These are phyloP conservation scores for Dinocampus coccinellae DNA, from an alignment of 2,888 invertebrate genomes.

Conservation along the genomic window DNA sequence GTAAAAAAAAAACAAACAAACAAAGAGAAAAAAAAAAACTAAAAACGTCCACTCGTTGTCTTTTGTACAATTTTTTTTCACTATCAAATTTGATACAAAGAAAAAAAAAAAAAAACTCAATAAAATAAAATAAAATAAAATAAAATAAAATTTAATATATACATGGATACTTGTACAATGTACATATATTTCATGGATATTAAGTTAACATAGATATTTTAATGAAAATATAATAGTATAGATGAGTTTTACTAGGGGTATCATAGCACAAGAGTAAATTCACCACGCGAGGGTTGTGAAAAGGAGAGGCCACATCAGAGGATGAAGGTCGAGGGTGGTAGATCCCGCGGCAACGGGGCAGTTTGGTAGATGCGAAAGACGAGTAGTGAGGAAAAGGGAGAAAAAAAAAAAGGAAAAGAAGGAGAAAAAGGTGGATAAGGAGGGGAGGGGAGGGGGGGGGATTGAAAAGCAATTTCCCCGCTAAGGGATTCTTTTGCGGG, in stretches of 20 bases:
- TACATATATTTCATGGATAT: neutral
- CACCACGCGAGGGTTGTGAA: neutral
- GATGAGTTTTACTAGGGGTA: neutral
- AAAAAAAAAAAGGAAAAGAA: slow-evolving; percentile 34
- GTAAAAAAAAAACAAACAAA: too few relatives aligned
- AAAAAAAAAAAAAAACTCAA: neutral
- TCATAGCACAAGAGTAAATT: slow-evolving; percentile 19
- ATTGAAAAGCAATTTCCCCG: slow-evolving; percentile 70
- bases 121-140: too few relatives aligned
- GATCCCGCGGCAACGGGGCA: neutral
- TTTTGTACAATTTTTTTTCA: neutral
- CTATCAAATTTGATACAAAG: neutral
- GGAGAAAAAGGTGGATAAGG: slow-evolving; percentile 37
- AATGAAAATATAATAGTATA: neutral
- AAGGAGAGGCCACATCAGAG: neutral
- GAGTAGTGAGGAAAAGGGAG: slow-evolving; percentile 22
- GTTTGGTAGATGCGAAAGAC: too few relatives aligned
- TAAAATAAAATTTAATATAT: neutral
- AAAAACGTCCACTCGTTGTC: neutral
- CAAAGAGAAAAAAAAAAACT: too few relatives aligned
- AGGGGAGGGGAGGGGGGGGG: slow-evolving; percentile 54
- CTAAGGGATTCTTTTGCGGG: slow-evolving; percentile 41
- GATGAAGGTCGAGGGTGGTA: slow-evolving; percentile 18
- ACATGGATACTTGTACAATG: neutral
- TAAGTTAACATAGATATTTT: neutral